Base-by-base conservation (phyloP, 2,797 vertebrate genomes). In the Chromobotia macracanthus region DNA sequence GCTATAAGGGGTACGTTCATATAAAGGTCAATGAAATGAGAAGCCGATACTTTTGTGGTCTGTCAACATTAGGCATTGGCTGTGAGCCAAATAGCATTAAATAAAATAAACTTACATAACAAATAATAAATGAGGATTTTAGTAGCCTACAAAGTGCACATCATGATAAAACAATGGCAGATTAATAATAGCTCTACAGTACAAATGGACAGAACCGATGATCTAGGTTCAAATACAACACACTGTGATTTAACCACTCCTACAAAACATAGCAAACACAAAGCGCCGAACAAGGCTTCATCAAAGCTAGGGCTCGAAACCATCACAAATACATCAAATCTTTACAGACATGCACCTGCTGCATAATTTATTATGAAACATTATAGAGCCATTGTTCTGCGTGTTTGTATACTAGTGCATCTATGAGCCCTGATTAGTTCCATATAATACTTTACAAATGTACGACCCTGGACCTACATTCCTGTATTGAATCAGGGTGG, bases 301-400 rank as follows among this genome's bases (percentile, higher is more conserved):
- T 66, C 16, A 50, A 72, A 12, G 25, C n/a, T 46, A 3, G 21
- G 53, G 64, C 16, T 58, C 11, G 7, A 75, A 31, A 60, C 41
- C 68, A 41, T 73, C 55, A 50, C 71, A 77, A 75, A 80, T 69
- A 58, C 9, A 55, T 35, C 4, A 73, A 66, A 81, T 82, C 61
- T 65, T 16, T 63, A 61, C 7, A 66, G 41, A n/a, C 31, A 66
- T 80, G 74, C 87, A 86, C 85, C 84, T 83, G 81, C 85, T 69
- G 25, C 18, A 50, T 60, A 68, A 56, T 60, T 68, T 48, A 48
- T 31, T 50, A 23, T 77, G 4, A 23, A 77, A 77, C 50, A 69
- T 60, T 23, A 70, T 25, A 61, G 13, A 48, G 31, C 23, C 13
- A 58, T 69, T 23, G n/a, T 72, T 51, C 18, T 51, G 35, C 6